Evolutionary conservation across 2,113 vertebrate genomes (phyloP), one percentile per base, ranked within the genome.

Genomic region (Channa maculata): DNA sequence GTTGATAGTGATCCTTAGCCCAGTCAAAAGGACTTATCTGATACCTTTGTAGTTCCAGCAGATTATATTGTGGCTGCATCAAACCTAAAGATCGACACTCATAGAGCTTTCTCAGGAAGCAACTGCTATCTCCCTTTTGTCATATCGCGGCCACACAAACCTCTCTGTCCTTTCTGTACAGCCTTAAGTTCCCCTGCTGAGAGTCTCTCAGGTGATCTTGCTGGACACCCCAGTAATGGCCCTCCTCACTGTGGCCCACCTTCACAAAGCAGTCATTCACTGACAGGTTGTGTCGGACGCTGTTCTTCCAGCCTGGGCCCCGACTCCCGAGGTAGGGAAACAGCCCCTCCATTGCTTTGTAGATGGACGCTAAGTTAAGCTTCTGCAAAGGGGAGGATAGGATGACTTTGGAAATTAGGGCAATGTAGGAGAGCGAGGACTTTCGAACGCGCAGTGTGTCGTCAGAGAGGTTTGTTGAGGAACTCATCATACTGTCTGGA

Each of bases 391-490:
- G 84, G 3, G 90, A 93, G 45, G 89, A 89, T 62, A 94, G 82
- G 82, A 94, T 93, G 3, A 89, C 90, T 34, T 93, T 93, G 77
- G 85, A 89, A 59, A 93, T 94, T 70, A 94, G 88, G 46, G 86
- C 89, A 65, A 93, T 88, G 37, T 93, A 94, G 45, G 91, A 93
- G 6, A 92, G 82, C 0, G 78, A 75, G 33, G 87, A 87, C 48
- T 94, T 93, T 13, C 49, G 45, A 44, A 49, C 14, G n/a, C 43
- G 5, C 8, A 59, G 14, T 5, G 44, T 2, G 14, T 71, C 39
- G 6, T 54, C 33, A 45, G 52, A 41, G 15, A 61, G 75, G 8
- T 3, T 24, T 5, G 57, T 61, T 41, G 63, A 55, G 33, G 39
- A 63, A 41, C 10, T 34, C 44, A 14, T 53, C 8, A 2, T 41